These are phyloP conservation scores for Synanceia verrucosa DNA, from an alignment of 2,797 vertebrate genomes.

Conservation along the genomic window DNA sequence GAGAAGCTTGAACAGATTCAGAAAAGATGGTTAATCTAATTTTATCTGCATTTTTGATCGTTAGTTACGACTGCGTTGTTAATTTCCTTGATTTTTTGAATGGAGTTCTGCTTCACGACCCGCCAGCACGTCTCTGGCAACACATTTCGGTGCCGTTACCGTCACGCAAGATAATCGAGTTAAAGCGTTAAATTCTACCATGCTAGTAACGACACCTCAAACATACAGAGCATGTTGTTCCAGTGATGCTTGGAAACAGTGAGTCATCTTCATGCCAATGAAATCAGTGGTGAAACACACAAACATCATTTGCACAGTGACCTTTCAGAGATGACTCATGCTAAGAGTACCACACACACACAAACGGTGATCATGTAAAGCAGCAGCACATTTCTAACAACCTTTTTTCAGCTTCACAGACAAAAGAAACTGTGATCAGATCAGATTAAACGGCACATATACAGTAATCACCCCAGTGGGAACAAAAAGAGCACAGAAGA, in stretches of 20 bases:
- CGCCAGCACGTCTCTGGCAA: too few relatives aligned
- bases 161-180: too few relatives aligned
- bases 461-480: neutral
- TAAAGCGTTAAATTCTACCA: too few relatives aligned
- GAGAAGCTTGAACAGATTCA: too few relatives aligned
- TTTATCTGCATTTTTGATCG: too few relatives aligned
- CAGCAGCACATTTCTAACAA: neutral
- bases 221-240: constrained; percentile 3
- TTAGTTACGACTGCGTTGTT: too few relatives aligned
- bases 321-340: constrained; percentile 67
- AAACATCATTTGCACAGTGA: constrained; percentile 61
- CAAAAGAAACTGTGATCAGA: constrained; percentile 1
- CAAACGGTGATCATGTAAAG: neutral
- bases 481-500: too few relatives aligned
- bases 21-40: too few relatives aligned
- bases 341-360: constrained; percentile 11
- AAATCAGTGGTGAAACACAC: constrained; percentile 60
- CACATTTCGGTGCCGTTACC: too few relatives aligned
- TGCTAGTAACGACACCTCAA: constrained; percentile 14
- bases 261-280: constrained; percentile 64
- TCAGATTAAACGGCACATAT: constrained; percentile 7
- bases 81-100: too few relatives aligned
- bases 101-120: too few relatives aligned
- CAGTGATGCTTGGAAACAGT: constrained; percentile 27
- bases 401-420: neutral